Evolutionary conservation across 1,140 invertebrate species (phyloP).

Genomic region (Ceratitis capitata): DNA sequence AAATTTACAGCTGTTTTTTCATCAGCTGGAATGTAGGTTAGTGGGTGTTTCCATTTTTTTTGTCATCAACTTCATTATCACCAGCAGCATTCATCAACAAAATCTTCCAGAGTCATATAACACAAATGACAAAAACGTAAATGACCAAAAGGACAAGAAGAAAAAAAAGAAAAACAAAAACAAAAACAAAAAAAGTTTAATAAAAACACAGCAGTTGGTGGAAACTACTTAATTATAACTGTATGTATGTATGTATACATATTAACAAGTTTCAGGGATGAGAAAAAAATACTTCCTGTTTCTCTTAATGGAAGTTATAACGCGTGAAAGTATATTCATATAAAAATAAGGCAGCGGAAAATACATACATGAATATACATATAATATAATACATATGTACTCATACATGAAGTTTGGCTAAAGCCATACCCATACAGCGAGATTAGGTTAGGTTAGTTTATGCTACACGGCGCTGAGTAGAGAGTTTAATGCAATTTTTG

Average conservation of each 20-base stretch:
- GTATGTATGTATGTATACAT: background rate
- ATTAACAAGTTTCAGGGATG: background rate
- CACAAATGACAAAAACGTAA: background rate
- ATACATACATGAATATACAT: background rate
- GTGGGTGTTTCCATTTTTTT: conserved; percentile 35
- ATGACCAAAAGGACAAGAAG: background rate
- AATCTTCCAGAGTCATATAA: background rate
- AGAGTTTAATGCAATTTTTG: no score
- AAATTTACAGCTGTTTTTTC: background rate
- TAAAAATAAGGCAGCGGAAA: background rate
- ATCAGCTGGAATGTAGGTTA: background rate
- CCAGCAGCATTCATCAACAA: background rate
- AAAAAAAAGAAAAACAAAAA: no score
- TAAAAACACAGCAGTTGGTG: background rate
- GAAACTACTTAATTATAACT: background rate
- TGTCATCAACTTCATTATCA: background rate
- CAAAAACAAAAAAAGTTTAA: no score
- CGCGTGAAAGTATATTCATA: background rate
- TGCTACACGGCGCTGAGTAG: no score
- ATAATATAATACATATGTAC: no score
- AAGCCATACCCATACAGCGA: no score
- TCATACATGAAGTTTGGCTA: no score
- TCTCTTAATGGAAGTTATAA: background rate
- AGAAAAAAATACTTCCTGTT: background rate
- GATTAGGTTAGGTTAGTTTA: no score